Evolutionary conservation across 2,888 invertebrate species (phyloP), one percentile per base, ranked within the genome.

Genomic region (Philaethria dido): DNA sequence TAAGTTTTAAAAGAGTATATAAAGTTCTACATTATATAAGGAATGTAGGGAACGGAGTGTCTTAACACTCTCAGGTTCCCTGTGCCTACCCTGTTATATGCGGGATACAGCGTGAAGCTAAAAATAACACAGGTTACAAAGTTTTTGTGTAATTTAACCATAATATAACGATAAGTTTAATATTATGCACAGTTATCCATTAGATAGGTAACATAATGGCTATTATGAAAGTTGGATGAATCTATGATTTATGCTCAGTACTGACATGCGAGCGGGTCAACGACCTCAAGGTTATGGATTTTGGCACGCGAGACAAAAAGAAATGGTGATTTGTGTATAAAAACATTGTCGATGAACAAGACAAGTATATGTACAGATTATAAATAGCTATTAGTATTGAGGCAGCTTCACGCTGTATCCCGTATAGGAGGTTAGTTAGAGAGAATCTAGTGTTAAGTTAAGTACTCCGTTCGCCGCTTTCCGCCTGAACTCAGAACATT

Each of bases 221-320:
- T 50, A 64, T 62, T 61, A 64, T 50, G 52, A 39, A 61, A 62
- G 48, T 29, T 59, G 50, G 20, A 42, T 55, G n/a, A 5, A 50
- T 54, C 60, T 64, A 33, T 67, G 69, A 69, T 64, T 59, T 64
- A 67, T 67, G 62, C 25, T 64, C 42, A 64, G 61, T 54, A 64
- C 68, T 64, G 72, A 68, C 74, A 69, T 69, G 68, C 72, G 61
- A 54, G 39, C 50, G 63, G 73, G 75, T 71, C 69, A 55, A 66
- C 54, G 74, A 63, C 66, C 74, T 57, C 61, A 14, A 62, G 64
- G 64, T 67, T 72, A 74, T 72, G 69, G 69, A 71, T 75, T 76
- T 74, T 73, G 75, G 74, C 76, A 73, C 74, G 75, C 73, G 55
- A 75, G 42, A 45, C 67, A 22, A 39, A 47, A 66, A 42, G 39